Evolutionary conservation across 2,113 vertebrate species (phyloP).

Genomic region (Tragelaphus buxtoni): DNA sequence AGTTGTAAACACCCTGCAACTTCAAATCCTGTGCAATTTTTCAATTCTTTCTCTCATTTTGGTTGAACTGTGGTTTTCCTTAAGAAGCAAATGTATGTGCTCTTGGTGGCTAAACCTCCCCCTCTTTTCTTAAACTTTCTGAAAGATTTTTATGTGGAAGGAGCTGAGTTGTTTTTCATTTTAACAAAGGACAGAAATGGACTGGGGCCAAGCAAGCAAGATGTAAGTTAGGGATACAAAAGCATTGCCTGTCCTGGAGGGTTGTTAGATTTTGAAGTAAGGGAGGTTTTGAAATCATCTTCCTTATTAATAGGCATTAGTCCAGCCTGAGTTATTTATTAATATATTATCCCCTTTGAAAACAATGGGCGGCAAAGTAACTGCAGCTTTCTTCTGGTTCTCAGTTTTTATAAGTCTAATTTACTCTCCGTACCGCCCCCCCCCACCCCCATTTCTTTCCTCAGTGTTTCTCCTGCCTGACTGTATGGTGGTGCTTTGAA

Average conservation of each 20-base stretch:
- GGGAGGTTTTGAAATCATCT: slow-evolving; percentile 29
- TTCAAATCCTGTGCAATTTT: not conserved
- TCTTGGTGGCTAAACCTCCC: slow-evolving; percentile 18
- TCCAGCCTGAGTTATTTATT: not conserved
- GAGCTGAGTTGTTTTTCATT: slow-evolving; percentile 25
- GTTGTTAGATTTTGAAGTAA: slow-evolving; percentile 32
- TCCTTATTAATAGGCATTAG: not conserved
- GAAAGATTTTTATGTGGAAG: slow-evolving; percentile 54
- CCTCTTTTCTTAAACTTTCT: slow-evolving; percentile 45
- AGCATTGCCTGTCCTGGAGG: not conserved
- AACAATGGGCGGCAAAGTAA: not conserved
- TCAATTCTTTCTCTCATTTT: not conserved
- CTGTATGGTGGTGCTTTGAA: not conserved
- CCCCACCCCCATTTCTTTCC: not conserved
- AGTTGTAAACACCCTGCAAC: not conserved
- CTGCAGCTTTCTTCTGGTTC: not conserved
- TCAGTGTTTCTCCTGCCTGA: not conserved
- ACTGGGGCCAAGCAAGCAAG: slow-evolving; percentile 14
- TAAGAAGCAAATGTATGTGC: slow-evolving; percentile 33
- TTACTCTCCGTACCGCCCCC: not conserved
- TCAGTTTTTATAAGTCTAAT: not conserved
- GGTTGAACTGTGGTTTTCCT: slow-evolving; percentile 24
- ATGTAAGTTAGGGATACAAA: slow-evolving; percentile 42
- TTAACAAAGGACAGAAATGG: slow-evolving; percentile 53
- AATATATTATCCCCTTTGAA: not conserved